Evolutionary conservation across 2,797 vertebrate species (phyloP), one percentile per base, ranked within the genome.

Genomic region (Gorsachius magnificus): DNA sequence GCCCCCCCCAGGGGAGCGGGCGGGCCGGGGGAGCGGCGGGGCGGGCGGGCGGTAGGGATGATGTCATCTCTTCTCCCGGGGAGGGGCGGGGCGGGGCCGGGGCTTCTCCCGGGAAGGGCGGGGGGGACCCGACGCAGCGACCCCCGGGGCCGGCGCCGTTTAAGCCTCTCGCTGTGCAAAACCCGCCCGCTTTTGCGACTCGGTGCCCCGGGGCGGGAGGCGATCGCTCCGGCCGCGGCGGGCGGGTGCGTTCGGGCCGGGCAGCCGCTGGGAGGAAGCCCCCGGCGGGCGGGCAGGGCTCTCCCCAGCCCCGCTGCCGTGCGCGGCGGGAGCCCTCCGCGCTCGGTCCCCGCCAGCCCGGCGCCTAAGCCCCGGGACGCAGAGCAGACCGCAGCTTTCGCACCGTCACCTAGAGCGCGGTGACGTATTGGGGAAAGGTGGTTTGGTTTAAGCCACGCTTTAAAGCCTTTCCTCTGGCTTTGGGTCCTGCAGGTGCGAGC

Each of bases 1-100:
- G 28, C 13, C 29, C 29, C 12, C 11, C 28, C 18, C n/a, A 18
- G 63, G 45, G 64, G 0, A 25, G 9, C 29, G 48, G 80, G 48
- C 13, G 36, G 48, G 89, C 43, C 19, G 45, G 24, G 50, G 87
- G 74, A 31, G 53, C 68, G 6, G 43, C 20, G 54, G 36, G 10
- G 35, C 8, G 16, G 31, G 36, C 25, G 18, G 33, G 38, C 7
- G 28, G 26, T 11, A 29, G 35, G 84, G 91, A 48, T 94, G 94
- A 96, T 91, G 94, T 95, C 94, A 96, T 87, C 71, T 61, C 45
- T 82, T 90, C 19, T 87, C 28, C 64, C 31, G 28, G 43, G n/a
- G 75, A 11, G 68, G 56, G 84, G 81, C 24, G 75, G 68, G 66
- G 64, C 17, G 51, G 64, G 77, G 31, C 8, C 15, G 38, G 63